Evolutionary conservation across 1,140 invertebrate genomes (phyloP).

Genomic region (Spodoptera litura): DNA sequence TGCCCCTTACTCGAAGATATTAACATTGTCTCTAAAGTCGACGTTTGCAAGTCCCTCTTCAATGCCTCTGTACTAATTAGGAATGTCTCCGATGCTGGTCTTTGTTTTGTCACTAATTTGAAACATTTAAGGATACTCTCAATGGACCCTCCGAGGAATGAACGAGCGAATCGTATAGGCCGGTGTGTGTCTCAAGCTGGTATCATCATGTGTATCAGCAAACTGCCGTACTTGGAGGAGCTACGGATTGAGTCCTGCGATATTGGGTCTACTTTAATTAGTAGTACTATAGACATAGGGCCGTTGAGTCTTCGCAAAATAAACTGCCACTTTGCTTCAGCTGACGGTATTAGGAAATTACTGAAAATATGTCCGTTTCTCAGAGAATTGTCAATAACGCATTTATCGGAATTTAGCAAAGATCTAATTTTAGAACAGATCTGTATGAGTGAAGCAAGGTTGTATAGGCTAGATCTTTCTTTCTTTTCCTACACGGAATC

Average conservation of each 20-base stretch:
- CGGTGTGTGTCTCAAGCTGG: conserved; percentile 81
- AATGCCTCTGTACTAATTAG: conserved; percentile 83
- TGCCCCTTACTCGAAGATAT: conserved; percentile 84
- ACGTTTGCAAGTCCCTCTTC: conserved; percentile 80
- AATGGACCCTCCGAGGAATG: conserved; percentile 83
- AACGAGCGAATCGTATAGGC: conserved; percentile 72
- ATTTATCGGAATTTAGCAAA: conserved; percentile 78
- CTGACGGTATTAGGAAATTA: conserved; percentile 77
- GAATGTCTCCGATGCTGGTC: conserved; percentile 81
- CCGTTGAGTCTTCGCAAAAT: conserved; percentile 80
- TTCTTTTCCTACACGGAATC: conserved; percentile 79
- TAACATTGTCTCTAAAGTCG: conserved; percentile 85
- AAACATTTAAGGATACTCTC: conserved; percentile 77
- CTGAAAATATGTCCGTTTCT: conserved; percentile 80
- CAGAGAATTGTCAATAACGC: conserved; percentile 78
- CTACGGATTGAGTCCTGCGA: conserved; percentile 83
- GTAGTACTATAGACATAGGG: conserved; percentile 69
- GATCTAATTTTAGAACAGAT: conserved; percentile 80
- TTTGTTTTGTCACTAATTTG: conserved; percentile 72
- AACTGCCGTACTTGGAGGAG: conserved; percentile 80
- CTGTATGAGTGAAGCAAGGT: conserved; percentile 69
- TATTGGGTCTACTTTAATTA: conserved; percentile 81
- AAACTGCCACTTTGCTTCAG: conserved; percentile 81
- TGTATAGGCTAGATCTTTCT: conserved; percentile 77
- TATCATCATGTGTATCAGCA: conserved; percentile 78